Evolutionary conservation across 2,797 vertebrate species (phyloP).

Genomic region (Enteromius treurensis): DNA sequence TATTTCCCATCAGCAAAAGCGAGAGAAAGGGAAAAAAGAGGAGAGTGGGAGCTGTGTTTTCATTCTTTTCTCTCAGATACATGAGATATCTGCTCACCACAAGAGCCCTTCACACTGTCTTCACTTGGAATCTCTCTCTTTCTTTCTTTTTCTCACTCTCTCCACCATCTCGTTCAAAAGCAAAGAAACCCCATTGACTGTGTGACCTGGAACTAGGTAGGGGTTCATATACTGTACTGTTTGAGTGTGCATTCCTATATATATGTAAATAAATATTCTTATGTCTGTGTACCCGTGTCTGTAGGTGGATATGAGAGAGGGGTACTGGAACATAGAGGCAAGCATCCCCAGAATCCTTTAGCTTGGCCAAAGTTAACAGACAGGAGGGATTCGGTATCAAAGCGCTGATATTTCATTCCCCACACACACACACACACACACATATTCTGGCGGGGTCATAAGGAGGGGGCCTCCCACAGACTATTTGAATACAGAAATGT

Average conservation of each 20-base stretch:
- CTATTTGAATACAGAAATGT: slow-evolving; percentile 91
- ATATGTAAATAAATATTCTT: slow-evolving; percentile 38
- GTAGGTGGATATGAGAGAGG: slow-evolving; percentile 61
- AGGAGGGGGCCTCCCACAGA: slow-evolving; percentile 86
- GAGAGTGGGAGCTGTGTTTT: slow-evolving; percentile 81
- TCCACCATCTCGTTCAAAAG: slow-evolving; percentile 58
- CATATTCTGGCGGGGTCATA: slow-evolving; percentile 36
- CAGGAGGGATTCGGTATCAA: slow-evolving; percentile 95
- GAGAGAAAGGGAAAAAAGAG: slow-evolving; percentile 40
- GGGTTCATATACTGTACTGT: slow-evolving; percentile 66
- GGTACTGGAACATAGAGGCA: slow-evolving; percentile 82
- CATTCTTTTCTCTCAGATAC: slow-evolving; percentile 87
- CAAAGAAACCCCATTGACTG: slow-evolving; percentile 79
- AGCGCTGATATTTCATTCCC: slow-evolving; percentile 94
- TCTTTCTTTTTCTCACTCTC: slow-evolving; percentile 19
- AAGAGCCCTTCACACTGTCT: slow-evolving; percentile 85
- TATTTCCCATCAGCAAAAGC: slow-evolving; percentile 1
- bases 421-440: slow-evolving; percentile 91
- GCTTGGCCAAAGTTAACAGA: slow-evolving; percentile 95
- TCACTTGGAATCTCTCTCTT: slow-evolving; percentile 67
- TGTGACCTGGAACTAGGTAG: slow-evolving; percentile 78
- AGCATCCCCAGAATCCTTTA: slow-evolving; percentile 88
- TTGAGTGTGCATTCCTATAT: slow-evolving; percentile 57
- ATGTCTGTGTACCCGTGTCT: slow-evolving; percentile 40
- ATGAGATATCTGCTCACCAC: slow-evolving; percentile 81